Evolutionary conservation across 2,888 invertebrate genomes (phyloP).

Genomic region (Bombylius major): DNA sequence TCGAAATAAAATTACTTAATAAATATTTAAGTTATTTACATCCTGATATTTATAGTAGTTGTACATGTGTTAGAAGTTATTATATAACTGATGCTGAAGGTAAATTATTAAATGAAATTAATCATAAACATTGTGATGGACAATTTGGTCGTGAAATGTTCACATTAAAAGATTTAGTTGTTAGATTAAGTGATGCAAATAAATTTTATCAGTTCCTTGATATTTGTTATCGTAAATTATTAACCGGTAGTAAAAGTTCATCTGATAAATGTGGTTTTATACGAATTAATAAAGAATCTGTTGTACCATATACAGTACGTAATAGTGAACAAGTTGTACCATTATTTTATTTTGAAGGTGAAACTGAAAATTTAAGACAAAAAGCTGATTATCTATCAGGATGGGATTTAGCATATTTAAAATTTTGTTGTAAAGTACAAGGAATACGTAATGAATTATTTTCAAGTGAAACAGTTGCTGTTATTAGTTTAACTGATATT

Average conservation of each 20-base stretch:
- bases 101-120: slow-evolving; percentile 81
- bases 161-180: slow-evolving; percentile 79
- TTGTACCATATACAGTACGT: slow-evolving; percentile 81
- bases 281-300: slow-evolving; percentile 82
- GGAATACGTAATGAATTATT: slow-evolving; percentile 84
- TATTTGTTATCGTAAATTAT: slow-evolving; percentile 74
- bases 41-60: slow-evolving; percentile 79
- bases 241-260: slow-evolving; percentile 51
- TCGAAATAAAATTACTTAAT: slow-evolving; percentile 79
- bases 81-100: slow-evolving; percentile 87
- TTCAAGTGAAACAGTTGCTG: slow-evolving; percentile 80
- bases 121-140: slow-evolving; percentile 79
- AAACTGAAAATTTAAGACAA: slow-evolving; percentile 79
- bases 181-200: slow-evolving; percentile 73
- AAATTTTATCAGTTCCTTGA: slow-evolving; percentile 85
- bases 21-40: slow-evolving; percentile 81
- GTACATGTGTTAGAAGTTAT: slow-evolving; percentile 83
- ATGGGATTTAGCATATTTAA: slow-evolving; percentile 85
- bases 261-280: slow-evolving; percentile 82
- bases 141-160: slow-evolving; percentile 82
- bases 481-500: slow-evolving; percentile 80
- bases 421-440: slow-evolving; percentile 90
- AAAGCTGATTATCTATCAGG: slow-evolving; percentile 79
- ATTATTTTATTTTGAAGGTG: slow-evolving; percentile 72
- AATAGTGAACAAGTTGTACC: slow-evolving; percentile 80